Conservation (phyloP, 2,888 invertebrate genomes). For the Cephonodes hylas region DNA sequence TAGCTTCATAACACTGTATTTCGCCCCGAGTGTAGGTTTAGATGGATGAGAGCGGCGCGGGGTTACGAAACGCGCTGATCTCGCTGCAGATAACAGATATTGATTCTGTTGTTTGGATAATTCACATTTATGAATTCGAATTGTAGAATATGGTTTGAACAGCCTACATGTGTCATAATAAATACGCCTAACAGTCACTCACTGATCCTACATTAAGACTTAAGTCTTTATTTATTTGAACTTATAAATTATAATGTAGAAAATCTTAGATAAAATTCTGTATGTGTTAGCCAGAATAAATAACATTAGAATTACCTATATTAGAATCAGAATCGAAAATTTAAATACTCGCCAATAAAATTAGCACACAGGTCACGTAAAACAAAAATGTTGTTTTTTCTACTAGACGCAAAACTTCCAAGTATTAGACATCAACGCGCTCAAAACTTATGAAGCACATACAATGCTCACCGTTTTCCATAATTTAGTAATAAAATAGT, state of each 20-base stretch:
- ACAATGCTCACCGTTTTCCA: conserved; percentile 14
- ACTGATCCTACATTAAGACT: no score
- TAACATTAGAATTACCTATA: neutral
- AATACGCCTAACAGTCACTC: no score
- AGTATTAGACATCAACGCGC: conserved; percentile 5
- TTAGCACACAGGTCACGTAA: neutral
- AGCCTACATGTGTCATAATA: neutral
- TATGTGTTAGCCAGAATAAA: no score
- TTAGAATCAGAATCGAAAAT: neutral
- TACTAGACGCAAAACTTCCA: neutral
- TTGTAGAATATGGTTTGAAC: neutral
- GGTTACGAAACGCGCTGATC: conserved; percentile 12
- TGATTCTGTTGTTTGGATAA: conserved; percentile 7
- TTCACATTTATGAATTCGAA: neutral
- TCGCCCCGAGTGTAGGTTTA: conserved; percentile 10
- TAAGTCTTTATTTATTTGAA: no score
- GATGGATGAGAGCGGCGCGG: conserved; percentile 7
- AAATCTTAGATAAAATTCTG: no score
- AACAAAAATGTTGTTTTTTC: neutral
- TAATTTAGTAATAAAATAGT: conserved; percentile 32
- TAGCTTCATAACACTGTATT: neutral
- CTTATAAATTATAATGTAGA: no score
- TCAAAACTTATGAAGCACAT: neutral
- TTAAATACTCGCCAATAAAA: neutral
- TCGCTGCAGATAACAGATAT: conserved; percentile 5